Evolutionary conservation across 2,113 vertebrate species (phyloP).

Genomic region (Narcine bancroftii): DNA sequence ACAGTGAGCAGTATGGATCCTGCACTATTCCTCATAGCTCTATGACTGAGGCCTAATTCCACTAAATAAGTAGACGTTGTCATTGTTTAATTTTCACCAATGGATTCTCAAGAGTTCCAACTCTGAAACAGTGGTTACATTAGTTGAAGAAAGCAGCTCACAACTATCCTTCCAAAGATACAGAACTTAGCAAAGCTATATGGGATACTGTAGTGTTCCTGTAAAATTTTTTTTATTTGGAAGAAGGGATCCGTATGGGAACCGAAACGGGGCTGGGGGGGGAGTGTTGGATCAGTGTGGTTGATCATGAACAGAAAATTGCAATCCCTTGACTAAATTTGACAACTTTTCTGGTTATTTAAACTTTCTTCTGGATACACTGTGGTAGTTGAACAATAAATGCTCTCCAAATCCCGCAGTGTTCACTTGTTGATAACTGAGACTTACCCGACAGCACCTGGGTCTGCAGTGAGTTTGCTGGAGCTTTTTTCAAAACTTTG

Average conservation of each 20-base stretch:
- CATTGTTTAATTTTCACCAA: neutral
- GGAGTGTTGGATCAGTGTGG: too few relatives aligned
- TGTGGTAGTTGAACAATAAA: neutral
- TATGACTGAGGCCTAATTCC: neutral
- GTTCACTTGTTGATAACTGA: neutral
- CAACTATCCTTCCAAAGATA: too few relatives aligned
- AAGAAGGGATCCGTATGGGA: too few relatives aligned
- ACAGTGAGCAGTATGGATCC: neutral
- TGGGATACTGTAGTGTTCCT: too few relatives aligned
- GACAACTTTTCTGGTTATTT: neutral
- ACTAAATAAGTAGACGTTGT: neutral
- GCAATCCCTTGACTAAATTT: slow-evolving; percentile 1
- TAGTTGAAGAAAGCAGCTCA: too few relatives aligned
- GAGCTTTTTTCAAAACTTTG: slow-evolving; percentile 74
- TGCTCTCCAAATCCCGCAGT: neutral
- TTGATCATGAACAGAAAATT: neutral
- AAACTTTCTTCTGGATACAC: neutral
- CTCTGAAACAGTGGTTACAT: too few relatives aligned
- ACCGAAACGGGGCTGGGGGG: too few relatives aligned
- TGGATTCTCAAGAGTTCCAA: neutral
- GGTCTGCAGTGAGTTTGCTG: slow-evolving; percentile 57
- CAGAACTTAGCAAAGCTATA: too few relatives aligned
- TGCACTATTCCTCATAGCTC: neutral
- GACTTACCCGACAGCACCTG: slow-evolving; percentile 67
- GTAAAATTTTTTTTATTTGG: too few relatives aligned